phyloP scores from a whole-genome alignment of 2,888 invertebrate genomes.

The Steromphala cineraria region DNA sequence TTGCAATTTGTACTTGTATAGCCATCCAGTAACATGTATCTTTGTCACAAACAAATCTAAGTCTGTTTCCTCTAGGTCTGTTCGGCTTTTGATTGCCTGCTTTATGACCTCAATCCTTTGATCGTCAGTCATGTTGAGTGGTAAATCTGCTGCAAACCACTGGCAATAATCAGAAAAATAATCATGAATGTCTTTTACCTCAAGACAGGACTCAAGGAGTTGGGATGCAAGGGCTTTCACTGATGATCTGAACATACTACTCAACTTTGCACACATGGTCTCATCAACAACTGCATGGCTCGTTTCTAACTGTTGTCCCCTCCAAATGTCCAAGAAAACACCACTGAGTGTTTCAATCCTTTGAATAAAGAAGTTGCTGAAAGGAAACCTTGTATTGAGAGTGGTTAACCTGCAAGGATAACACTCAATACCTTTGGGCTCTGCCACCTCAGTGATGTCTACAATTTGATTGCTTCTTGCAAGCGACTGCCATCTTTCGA shows the following conservation, averaged over 20 bases:
- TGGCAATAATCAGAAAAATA: slow-evolving; percentile 11
- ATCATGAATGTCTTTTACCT: neutral
- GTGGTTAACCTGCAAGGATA: neutral
- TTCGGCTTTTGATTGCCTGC: neutral
- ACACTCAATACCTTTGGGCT: neutral
- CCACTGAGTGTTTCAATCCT: neutral
- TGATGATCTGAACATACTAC: neutral
- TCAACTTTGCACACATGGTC: neutral
- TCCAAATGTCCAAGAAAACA: neutral
- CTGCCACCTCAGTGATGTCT: neutral
- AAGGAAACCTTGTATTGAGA: neutral
- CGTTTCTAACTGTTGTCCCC: neutral
- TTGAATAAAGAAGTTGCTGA: neutral
- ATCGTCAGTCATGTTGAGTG: neutral
- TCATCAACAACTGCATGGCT: neutral
- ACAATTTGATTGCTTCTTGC: neutral
- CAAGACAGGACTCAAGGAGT: neutral
- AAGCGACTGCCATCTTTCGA: neutral
- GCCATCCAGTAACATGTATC: neutral
- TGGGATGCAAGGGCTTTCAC: neutral
- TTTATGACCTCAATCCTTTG: neutral
- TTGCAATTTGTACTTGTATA: neutral
- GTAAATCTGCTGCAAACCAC: neutral
- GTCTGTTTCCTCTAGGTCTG: neutral
- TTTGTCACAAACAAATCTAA: slow-evolving; percentile 10